Base-by-base conservation (phyloP, 2,797 vertebrate species). In the Lepilemur ruficaudatus region DNA sequence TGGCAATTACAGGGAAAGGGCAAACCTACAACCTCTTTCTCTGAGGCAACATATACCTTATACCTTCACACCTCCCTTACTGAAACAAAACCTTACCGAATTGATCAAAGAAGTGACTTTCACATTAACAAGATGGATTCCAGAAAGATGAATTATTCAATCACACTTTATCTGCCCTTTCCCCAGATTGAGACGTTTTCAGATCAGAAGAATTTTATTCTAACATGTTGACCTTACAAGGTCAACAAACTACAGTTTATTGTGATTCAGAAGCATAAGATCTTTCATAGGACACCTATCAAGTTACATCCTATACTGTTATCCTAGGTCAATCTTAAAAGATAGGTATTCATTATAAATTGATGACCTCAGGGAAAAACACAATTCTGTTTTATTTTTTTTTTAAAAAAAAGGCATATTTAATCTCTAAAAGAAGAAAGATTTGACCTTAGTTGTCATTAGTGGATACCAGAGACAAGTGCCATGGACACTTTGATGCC, bases 151-250 rank as follows among this genome's bases (percentile, higher is more conserved):
- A 87, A 82, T 88, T 6, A 92, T 2, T 72, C 10, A 82, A 88
- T 23, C 23, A 79, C 78, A 92, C 46, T 90, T 80, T 83, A 38
- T 89, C 72, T 95, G 48, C 12, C 69, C 22, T 80, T 93, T 59
- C 23, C 46, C 25, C 76, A 97, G 46, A 75, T 1, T 30, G 22
- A 35, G 7, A 59, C 46, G 23, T 73, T 63, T 95, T 89, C 76
- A 59, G 65, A 46, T 7, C 35, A 91, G n/a, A 91, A 83, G 32
- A 84, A 87, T 87, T 94, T 92, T 88, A 84, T 46, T 96, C 30
- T 61, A 90, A 61, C 82, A 90, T 63, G 67, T 4, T 82, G 69
- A 91, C 1, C 63, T 80, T 70, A 35, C 22, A 10, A 57, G 55
- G 55, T 23, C 55, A 57, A 57, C 22, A 57, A 57, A 57, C 8